These are phyloP conservation scores for Acanthochromis polyacanthus DNA, from an alignment of 2,113 vertebrate genomes.

Conservation along the genomic window DNA sequence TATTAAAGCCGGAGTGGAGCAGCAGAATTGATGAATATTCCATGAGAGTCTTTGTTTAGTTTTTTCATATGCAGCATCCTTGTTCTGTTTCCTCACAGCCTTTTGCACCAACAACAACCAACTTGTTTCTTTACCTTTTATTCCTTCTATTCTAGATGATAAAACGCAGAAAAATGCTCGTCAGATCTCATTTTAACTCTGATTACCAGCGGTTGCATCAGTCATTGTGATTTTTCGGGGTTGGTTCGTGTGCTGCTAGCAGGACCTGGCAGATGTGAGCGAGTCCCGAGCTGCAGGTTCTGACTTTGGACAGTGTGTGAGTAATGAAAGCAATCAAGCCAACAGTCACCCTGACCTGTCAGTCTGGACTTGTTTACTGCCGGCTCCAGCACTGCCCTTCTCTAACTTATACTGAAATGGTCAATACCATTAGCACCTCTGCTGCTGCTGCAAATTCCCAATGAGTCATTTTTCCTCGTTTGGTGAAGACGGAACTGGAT, in stretches of 20 bases:
- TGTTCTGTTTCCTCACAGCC: constrained; percentile 40
- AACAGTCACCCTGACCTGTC: constrained; percentile 65
- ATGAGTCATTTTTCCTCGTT: too few relatives aligned
- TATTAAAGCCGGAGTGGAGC: constrained; percentile 67
- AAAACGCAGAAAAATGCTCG: neutral
- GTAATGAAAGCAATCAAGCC: constrained; percentile 70
- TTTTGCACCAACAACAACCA: neutral
- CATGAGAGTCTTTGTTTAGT: constrained; percentile 64
- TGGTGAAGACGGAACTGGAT: too few relatives aligned
- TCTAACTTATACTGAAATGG: constrained; percentile 65
- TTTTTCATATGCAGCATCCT: constrained; percentile 50
- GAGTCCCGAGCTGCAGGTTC: constrained; percentile 26
- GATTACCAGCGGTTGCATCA: constrained; percentile 38
- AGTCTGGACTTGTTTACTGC: constrained; percentile 71
- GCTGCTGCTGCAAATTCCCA: neutral
- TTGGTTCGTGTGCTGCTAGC: neutral
- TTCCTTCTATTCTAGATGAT: neutral
- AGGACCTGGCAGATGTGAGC: constrained; percentile 25
- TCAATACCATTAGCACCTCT: constrained; percentile 69
- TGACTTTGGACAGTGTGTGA: constrained; percentile 63
- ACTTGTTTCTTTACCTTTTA: constrained; percentile 7
- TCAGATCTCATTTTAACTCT: constrained; percentile 29
- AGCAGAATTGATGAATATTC: constrained; percentile 71
- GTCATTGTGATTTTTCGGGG: neutral
- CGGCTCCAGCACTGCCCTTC: constrained; percentile 56